Base-by-base conservation (phyloP, 2,888 invertebrate genomes). In the Calliphora vomitoria region DNA sequence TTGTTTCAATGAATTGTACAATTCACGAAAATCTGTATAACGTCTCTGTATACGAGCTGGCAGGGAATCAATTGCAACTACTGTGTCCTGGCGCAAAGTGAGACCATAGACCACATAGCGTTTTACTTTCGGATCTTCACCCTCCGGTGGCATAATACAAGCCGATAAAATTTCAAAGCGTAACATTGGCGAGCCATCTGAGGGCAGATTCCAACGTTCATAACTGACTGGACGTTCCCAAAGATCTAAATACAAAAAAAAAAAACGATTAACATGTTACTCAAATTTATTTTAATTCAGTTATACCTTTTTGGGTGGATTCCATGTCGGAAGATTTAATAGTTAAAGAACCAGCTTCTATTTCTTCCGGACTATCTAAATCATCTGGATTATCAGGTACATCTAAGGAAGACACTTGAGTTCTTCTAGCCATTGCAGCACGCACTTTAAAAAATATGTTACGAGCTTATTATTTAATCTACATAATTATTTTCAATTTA, bases 21-120 rank as follows among this genome's bases (percentile, higher is more conserved):
- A 94, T 86, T 95, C 95, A 74, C 95, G 93, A 92, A 97, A 97
- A 90, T 97, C 95, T 8, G 96, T 96, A 92, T 97, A 97, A 89
- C 97, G 94, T 75, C 97, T 94, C 90, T 96, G 96, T 69, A 96
- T 95, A 86, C 95, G 95, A 0, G 95, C 95, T 20, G 96, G 96
- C 88, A 95, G 95, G 50, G 94, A 92, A 93, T 96, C 96, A 88
- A 94, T 90, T 3, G 84, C 82, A 41, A 85, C 92, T 20, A 94
- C 93, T n/a, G 95, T 94, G 89, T 95, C 95, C 90, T 95, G 96
- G 55, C 95, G 94, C 47, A 96, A 95, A 92, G 95, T 95, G 76
- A 97, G 91, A 91, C 95, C 96, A 89, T 97, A 97, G 0, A 96
- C 95, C 10, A 97, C 96, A 93, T 95, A 95, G 90, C 96, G 96